Conservation (phyloP, 2,797 vertebrate species). For the Aratinga solstitialis region DNA sequence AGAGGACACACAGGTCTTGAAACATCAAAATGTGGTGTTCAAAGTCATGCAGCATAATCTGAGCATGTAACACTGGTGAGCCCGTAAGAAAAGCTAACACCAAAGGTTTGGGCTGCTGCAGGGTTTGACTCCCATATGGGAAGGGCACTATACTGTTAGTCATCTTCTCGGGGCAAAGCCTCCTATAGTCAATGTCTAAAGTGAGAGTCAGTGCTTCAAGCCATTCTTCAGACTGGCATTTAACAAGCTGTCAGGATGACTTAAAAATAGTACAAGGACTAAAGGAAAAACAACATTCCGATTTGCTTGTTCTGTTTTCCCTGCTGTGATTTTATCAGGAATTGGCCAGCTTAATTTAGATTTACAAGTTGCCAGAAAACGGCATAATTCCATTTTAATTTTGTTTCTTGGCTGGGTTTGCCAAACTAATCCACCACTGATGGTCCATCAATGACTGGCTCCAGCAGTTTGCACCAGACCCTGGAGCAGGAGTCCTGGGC, state of each 20-base stretch:
- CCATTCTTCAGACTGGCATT: background rate
- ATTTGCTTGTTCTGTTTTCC: constrained; percentile 64
- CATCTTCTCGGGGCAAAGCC: background rate
- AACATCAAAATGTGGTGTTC: background rate
- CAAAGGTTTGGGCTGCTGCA: background rate
- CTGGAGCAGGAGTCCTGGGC: background rate
- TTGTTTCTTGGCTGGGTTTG: background rate
- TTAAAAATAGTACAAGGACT: constrained; percentile 41
- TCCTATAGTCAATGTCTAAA: background rate
- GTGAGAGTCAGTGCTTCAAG: background rate
- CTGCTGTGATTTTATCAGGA: constrained; percentile 47
- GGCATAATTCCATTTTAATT: background rate
- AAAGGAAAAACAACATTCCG: constrained; percentile 39
- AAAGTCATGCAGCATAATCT: background rate
- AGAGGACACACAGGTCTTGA: background rate
- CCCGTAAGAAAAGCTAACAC: fast-evolving
- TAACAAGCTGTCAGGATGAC: constrained; percentile 32
- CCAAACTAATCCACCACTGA: background rate
- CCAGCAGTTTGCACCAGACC: background rate
- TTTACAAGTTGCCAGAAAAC: constrained; percentile 61
- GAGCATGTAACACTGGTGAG: fast-evolving
- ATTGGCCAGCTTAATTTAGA: constrained; percentile 50
- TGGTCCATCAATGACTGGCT: background rate
- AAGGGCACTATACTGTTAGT: background rate
- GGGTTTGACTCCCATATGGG: background rate